Evolutionary conservation across 2,113 vertebrate species (phyloP).

Genomic region (Tiliqua scincoides): DNA sequence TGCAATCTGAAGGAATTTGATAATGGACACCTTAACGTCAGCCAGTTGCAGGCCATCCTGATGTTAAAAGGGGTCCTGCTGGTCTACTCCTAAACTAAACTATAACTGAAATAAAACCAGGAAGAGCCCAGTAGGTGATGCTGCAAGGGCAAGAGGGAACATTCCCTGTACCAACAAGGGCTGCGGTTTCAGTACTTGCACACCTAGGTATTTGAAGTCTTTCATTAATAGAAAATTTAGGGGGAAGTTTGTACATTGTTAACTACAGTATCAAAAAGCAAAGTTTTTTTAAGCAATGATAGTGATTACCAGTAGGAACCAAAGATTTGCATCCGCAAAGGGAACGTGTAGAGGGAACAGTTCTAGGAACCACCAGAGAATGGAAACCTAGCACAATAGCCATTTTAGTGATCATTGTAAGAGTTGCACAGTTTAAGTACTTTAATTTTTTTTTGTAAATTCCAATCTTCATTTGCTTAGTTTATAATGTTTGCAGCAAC

Average conservation of each 20-base stretch:
- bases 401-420: neutral
- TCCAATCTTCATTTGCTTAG: neutral
- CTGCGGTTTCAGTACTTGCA: neutral
- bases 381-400: neutral
- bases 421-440: neutral
- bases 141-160: neutral
- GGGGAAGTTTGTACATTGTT: slow-evolving; percentile 27
- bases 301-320: slow-evolving; percentile 35
- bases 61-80: neutral
- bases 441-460: neutral
- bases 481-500: neutral
- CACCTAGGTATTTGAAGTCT: neutral
- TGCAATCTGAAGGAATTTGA: neutral
- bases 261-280: neutral
- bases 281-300: neutral
- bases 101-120: neutral
- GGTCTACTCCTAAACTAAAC: neutral
- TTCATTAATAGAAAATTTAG: fast-evolving
- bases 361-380: neutral
- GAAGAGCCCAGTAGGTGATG: neutral
- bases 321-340: slow-evolving; percentile 15
- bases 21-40: neutral
- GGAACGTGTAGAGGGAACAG: neutral
- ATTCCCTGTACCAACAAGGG: neutral
- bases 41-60: neutral